These are phyloP conservation scores for Picathartes gymnocephalus DNA, from an alignment of 2,113 vertebrate species.

Conservation along the genomic window DNA sequence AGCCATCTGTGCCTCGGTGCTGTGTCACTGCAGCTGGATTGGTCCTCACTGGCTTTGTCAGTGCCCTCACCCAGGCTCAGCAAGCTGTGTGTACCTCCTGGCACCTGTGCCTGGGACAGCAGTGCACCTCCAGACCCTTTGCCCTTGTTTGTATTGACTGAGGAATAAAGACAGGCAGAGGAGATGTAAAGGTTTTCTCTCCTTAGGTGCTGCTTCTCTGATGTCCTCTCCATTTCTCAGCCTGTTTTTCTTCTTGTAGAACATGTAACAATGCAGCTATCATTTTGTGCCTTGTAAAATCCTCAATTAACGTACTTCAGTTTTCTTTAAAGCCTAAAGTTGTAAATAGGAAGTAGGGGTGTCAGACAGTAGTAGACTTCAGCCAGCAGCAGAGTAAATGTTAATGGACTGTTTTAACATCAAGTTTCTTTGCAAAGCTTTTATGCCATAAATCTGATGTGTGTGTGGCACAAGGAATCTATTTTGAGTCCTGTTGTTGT, in stretches of 20 bases:
- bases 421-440: background rate
- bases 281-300: background rate
- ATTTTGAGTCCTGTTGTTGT: background rate
- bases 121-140: background rate
- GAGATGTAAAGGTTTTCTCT: background rate
- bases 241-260: background rate
- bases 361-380: background rate
- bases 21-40: too few species aligned
- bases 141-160: background rate
- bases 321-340: background rate
- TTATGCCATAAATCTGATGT: background rate
- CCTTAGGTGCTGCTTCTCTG: background rate
- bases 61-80: too few species aligned
- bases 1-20: too few species aligned
- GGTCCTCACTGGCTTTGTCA: too few species aligned
- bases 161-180: background rate
- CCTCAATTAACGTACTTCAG: background rate
- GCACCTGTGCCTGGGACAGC: background rate
- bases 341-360: background rate
- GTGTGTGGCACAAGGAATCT: background rate
- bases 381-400: background rate
- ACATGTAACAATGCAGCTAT: background rate
- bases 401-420: background rate
- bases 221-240: background rate
- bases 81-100: too few species aligned